Evolutionary conservation across 2,888 invertebrate genomes (phyloP), one percentile per base, ranked within the genome.

Genomic region (Chrysolina americana): DNA sequence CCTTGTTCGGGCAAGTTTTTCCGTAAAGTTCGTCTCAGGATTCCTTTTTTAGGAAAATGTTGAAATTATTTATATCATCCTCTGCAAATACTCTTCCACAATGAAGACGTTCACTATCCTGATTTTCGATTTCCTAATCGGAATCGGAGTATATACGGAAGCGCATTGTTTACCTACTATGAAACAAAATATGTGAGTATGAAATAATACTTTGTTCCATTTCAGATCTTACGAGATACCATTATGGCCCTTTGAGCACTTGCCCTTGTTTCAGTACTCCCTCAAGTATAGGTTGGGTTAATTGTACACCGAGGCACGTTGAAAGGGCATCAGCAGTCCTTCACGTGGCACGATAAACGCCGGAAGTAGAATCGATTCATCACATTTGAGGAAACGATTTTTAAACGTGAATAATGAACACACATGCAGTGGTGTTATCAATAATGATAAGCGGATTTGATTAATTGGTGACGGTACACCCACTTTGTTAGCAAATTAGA

Each of bases 291-390:
- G 56, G 56, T 56, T 21, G 23, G 56, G 56, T 56, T 56, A 13
- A 21, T 23, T 23, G 13, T 56, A 56, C 56, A 21, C 21, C 56
- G 23, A 13, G 13, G 56, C 56, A 56, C 23, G 56, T 56, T 56
- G 56, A 73, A 73, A 73, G 73, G 73, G 59, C 59, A 73, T 28
- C 41, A 70, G 41, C 28, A 48, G 41, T 73, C 70, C 65, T 73
- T 73, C 21, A 48, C 70, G 73, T 56, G 6, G 73, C 70, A 65
- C 41, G 68, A 41, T 75, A 65, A 75, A 75, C 64, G 75, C 68
- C 75, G 75, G 75, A 75, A 59, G 71, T 41, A 59, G 68, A 75
- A 75, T 75, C 75, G 75, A 75, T 75, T 68, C 68, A 75, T 75
- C 75, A 75, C 71, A 70, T 73, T 62, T 48, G 70, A 56, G 36